Percentiles rank a stretch among this genome's conserved stretches.
These are phyloP conservation scores for Drosophila punjabiensis DNA, from an alignment of 1,140 invertebrate genomes.

Conservation along the genomic window DNA sequence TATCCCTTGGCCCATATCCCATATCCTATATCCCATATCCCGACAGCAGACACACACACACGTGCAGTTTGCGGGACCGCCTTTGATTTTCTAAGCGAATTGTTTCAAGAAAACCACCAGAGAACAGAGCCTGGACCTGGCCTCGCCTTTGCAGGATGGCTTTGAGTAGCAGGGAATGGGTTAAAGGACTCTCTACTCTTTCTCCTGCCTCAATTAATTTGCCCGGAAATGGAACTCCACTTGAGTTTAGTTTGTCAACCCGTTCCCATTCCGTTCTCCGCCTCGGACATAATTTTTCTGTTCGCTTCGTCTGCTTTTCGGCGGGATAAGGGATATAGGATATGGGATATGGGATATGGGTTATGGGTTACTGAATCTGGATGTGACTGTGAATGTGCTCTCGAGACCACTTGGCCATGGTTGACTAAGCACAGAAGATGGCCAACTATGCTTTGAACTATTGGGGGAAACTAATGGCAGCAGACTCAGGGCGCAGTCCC, in stretches of 20 bases:
- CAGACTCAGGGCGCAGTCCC: slow-evolving; percentile 33
- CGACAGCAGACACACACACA: slow-evolving; percentile 20
- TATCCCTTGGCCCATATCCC: slow-evolving; percentile 37
- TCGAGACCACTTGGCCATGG: slow-evolving; percentile 70
- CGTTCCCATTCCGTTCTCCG: slow-evolving; percentile 31
- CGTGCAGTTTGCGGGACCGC: slow-evolving; percentile 52
- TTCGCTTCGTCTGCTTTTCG: slow-evolving; percentile 68
- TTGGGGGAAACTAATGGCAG: slow-evolving; percentile 70
- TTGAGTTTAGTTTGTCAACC: slow-evolving; percentile 79
- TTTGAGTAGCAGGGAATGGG: not conserved
- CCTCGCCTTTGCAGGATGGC: slow-evolving; percentile 3
- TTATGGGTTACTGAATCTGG: not conserved
- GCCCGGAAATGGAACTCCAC: slow-evolving; percentile 78
- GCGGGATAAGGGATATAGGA: not conserved
- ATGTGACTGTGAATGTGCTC: slow-evolving; percentile 25
- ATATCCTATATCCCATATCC: slow-evolving; percentile 1
- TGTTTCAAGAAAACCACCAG: slow-evolving; percentile 84
- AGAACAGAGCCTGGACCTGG: slow-evolving; percentile 39
- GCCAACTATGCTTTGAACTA: slow-evolving; percentile 82
- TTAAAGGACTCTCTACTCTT: not conserved
- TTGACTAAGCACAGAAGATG: slow-evolving; percentile 74
- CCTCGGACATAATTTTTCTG: slow-evolving; percentile 59
- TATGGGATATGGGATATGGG: slow-evolving; percentile 2
- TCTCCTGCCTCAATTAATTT: slow-evolving; percentile 78
- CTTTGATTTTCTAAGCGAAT: slow-evolving; percentile 85